phyloP scores from a whole-genome alignment of 2,113 vertebrate species.

The Porphyrio hochstetteri region DNA sequence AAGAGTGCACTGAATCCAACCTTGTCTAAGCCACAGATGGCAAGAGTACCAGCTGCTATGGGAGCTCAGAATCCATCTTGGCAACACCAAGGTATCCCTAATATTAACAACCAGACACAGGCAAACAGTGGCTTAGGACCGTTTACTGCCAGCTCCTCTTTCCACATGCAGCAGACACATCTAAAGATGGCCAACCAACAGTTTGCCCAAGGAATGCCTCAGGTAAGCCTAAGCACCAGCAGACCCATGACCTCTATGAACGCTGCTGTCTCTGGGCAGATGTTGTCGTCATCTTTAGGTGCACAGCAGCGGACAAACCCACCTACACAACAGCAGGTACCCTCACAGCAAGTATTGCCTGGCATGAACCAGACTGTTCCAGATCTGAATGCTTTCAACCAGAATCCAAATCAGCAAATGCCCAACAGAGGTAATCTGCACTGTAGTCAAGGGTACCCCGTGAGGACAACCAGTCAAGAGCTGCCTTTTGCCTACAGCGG shows the following conservation, averaged over 20 bases:
- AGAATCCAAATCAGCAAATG: constrained; percentile 78
- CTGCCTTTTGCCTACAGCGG: constrained; percentile 86
- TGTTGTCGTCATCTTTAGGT: constrained; percentile 82
- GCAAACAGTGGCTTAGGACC: constrained; percentile 76
- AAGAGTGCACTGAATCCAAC: constrained; percentile 83
- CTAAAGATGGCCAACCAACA: constrained; percentile 83
- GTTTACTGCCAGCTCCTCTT: constrained; percentile 80
- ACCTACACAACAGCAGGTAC: constrained; percentile 78
- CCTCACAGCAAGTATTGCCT: constrained; percentile 80
- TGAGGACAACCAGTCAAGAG: constrained; percentile 87
- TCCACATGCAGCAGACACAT: constrained; percentile 89
- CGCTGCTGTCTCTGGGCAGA: constrained; percentile 75
- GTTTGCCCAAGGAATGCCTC: constrained; percentile 80
- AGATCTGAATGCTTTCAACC: constrained; percentile 86
- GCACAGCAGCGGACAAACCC: constrained; percentile 77
- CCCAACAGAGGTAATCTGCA: constrained; percentile 81
- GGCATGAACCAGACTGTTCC: constrained; percentile 82
- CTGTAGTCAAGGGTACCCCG: constrained; percentile 91
- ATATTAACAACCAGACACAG: constrained; percentile 79
- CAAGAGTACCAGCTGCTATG: constrained; percentile 77
- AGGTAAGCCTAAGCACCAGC: constrained; percentile 75
- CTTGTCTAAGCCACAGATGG: constrained; percentile 85
- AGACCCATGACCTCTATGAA: constrained; percentile 84
- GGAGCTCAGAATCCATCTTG: constrained; percentile 82
- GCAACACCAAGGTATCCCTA: constrained; percentile 86